Percentiles rank a stretch among this genome's conserved stretches.
phyloP scores from a whole-genome alignment of 2,888 invertebrate species.

The Dynastes hyllus region DNA sequence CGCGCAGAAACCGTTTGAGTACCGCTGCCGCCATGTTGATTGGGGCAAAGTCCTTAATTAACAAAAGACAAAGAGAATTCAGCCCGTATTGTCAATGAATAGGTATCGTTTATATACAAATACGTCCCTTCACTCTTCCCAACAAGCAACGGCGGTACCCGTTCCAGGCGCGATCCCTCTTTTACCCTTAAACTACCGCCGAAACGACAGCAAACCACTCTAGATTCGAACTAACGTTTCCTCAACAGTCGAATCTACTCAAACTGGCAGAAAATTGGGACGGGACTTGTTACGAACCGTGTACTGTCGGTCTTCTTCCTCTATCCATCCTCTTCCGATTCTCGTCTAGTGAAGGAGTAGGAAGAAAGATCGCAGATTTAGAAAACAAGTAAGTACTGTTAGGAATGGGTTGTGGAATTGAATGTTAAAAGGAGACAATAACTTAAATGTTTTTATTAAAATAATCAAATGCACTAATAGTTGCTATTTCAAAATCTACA shows the following conservation, averaged over 20 bases:
- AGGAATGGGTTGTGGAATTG: too few species aligned
- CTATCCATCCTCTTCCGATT: constrained; percentile 36
- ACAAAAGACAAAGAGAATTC: constrained; percentile 67
- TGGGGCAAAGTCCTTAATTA: constrained; percentile 68
- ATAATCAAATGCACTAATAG: too few species aligned
- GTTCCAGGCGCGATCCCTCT: constrained; percentile 13
- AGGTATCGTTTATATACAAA: constrained; percentile 65
- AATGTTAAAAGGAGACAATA: too few species aligned
- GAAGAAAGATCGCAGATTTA: background rate
- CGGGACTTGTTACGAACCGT: constrained; percentile 39
- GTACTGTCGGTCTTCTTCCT: constrained; percentile 25
- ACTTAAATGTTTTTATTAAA: too few species aligned
- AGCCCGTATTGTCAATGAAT: constrained; percentile 69
- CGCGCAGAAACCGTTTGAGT: constrained; percentile 53
- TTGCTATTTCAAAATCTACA: too few species aligned
- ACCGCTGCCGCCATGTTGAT: constrained; percentile 58
- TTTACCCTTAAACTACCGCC: constrained; percentile 12
- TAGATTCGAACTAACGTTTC: constrained; percentile 29
- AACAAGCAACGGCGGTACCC: constrained; percentile 11
- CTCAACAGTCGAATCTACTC: constrained; percentile 50
- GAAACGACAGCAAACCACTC: constrained; percentile 25
- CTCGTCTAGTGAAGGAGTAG: background rate
- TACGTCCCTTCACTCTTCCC: constrained; percentile 51
- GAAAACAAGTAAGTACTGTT: background rate
- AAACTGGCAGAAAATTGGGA: constrained; percentile 52